Evolutionary conservation across 2,888 invertebrate species (phyloP).

Genomic region (Pammene aurita): DNA sequence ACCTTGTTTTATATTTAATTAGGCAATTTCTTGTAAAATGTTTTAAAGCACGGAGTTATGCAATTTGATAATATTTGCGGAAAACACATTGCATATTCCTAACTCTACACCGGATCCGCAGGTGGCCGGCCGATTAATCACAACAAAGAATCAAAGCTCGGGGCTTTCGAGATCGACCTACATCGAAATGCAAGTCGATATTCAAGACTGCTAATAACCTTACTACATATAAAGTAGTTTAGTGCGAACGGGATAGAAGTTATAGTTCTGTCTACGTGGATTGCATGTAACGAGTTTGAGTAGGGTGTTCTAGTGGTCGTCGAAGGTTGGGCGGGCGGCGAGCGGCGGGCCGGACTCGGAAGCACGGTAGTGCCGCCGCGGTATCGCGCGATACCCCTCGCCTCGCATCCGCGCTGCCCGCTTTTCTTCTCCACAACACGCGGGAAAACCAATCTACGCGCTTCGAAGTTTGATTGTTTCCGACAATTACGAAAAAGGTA

Average conservation of each 20-base stretch:
- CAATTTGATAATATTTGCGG: constrained; percentile 59
- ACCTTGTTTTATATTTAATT: constrained; percentile 7
- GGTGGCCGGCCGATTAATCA: constrained; percentile 80
- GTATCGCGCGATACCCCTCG: constrained; percentile 68
- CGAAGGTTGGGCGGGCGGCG: constrained; percentile 46
- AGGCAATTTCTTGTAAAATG: not conserved
- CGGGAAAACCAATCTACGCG: constrained; percentile 26
- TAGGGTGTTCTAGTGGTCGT: constrained; percentile 32
- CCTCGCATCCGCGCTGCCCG: constrained; percentile 51
- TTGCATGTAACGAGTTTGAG: constrained; percentile 19
- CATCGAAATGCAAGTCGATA: constrained; percentile 48
- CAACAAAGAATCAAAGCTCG: constrained; percentile 64
- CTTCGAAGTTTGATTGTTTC: constrained; percentile 22
- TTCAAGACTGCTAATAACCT: constrained; percentile 1
- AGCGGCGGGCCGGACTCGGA: constrained; percentile 49
- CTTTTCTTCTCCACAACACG: constrained; percentile 14
- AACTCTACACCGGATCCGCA: constrained; percentile 78
- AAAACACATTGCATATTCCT: constrained; percentile 54
- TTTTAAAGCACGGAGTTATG: not conserved
- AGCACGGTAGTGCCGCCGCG: constrained; percentile 77
- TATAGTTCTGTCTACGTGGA: not conserved
- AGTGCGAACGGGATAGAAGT: constrained; percentile 22
- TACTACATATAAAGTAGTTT: not conserved
- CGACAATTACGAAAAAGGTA: constrained; percentile 32
- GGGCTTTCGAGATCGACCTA: constrained; percentile 50